A percentile compares a stretch with the other conserved stretches of the same genome.
Conservation (phyloP, 2,797 vertebrate genomes). For the Varecia variegata region DNA sequence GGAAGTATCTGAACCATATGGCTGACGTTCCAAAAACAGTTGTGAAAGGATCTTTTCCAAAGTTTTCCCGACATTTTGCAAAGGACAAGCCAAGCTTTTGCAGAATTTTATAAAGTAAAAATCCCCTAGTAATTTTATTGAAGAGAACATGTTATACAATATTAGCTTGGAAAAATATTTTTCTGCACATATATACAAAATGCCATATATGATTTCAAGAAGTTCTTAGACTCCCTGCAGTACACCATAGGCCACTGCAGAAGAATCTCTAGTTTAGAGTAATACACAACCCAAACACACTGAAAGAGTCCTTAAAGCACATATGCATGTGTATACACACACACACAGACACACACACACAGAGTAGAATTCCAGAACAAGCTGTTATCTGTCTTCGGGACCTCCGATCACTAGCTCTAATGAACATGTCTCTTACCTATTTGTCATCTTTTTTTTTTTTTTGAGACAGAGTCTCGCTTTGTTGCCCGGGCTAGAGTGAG, state of each 20-base stretch:
- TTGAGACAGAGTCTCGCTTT: too few relatives aligned
- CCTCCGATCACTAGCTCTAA: background rate
- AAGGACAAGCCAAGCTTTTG: background rate
- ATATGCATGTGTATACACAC: too few relatives aligned
- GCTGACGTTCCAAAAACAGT: background rate
- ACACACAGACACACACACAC: background rate
- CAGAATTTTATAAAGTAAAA: constrained; percentile 26
- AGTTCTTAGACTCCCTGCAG: background rate
- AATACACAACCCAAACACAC: background rate
- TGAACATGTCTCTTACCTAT: background rate
- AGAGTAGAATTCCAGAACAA: background rate
- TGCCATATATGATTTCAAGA: background rate
- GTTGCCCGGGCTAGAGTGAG: too few relatives aligned
- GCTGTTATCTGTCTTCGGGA: background rate
- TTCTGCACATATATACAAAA: background rate
- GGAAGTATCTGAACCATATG: background rate
- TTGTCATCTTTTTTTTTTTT: background rate
- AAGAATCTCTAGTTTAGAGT: background rate
- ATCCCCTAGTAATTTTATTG: background rate
- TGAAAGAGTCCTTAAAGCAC: background rate
- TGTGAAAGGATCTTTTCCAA: background rate
- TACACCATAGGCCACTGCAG: background rate
- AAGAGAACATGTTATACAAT: background rate
- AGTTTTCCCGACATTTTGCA: background rate
- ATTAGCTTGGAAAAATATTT: background rate